A percentile compares a stretch with the other conserved stretches of the same genome.
These are phyloP conservation scores for Macrobrachium rosenbergii DNA, from an alignment of 1,140 invertebrate species.

Conservation along the genomic window DNA sequence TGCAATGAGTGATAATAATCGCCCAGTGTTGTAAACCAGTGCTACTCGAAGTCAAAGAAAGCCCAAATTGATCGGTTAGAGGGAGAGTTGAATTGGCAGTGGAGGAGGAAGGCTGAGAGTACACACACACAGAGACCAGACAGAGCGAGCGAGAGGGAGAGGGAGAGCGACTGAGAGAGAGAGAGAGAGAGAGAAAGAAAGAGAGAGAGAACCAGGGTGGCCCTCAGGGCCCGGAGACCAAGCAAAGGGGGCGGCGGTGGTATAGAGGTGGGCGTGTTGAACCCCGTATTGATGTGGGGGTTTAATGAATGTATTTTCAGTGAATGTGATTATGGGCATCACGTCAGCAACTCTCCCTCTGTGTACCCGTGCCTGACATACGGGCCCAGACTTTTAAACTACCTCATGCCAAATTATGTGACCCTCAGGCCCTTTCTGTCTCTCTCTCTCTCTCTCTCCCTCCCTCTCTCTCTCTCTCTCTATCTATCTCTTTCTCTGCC, in stretches of 20 bases:
- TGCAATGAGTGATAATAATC: slow-evolving; percentile 23
- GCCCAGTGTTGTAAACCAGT: slow-evolving; percentile 15
- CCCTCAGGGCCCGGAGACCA: slow-evolving; percentile 1
- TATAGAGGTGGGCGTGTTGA: slow-evolving; percentile 32
- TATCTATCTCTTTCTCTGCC: background rate
- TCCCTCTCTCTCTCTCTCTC: background rate
- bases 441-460: slow-evolving; percentile 8
- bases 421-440: background rate
- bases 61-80: no score
- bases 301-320: slow-evolving; percentile 49
- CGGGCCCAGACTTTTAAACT: background rate
- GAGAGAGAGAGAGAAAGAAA: background rate
- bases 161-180: background rate
- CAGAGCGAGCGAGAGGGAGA: no score
- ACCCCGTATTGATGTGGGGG: slow-evolving; percentile 39
- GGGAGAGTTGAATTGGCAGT: no score
- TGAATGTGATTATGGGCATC: slow-evolving; percentile 46
- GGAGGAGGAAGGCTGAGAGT: background rate
- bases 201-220: background rate
- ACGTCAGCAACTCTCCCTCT: slow-evolving; percentile 5
- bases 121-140: no score
- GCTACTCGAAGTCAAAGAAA: no score
- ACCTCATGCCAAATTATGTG: background rate
- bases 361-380: background rate
- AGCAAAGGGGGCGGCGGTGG: slow-evolving; percentile 36